Conservation (phyloP, 2,888 invertebrate genomes). For the Mimas tiliae region DNA sequence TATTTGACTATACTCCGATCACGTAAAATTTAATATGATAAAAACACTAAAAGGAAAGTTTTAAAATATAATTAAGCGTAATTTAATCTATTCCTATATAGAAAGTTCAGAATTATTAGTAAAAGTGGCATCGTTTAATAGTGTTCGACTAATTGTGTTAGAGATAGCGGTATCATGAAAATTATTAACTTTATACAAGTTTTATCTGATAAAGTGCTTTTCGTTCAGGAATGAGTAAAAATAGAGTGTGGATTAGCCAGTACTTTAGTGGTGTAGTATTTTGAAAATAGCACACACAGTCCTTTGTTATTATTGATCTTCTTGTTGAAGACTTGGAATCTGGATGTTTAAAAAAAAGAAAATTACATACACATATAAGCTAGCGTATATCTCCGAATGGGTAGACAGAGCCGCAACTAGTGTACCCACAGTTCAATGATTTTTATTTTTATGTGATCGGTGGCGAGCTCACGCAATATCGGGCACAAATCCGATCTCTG, state of each 20-base stretch:
- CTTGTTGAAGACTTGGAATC: background rate
- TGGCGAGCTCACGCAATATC: too few species aligned
- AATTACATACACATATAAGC: too few species aligned
- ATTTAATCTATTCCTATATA: conserved; percentile 17
- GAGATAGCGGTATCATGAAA: conserved; percentile 3
- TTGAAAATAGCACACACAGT: background rate
- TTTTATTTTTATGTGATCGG: too few species aligned
- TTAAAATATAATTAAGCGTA: conserved; percentile 6
- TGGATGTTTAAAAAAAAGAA: background rate
- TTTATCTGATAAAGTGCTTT: conserved; percentile 15
- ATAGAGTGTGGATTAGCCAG: background rate
- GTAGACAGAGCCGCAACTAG: too few species aligned
- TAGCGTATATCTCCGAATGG: too few species aligned
- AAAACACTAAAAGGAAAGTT: conserved; percentile 20
- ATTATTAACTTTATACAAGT: conserved; percentile 27
- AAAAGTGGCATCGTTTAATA: conserved; percentile 17
- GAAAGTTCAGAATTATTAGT: conserved; percentile 22
- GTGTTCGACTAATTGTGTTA: conserved; percentile 19
- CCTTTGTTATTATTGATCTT: too few species aligned
- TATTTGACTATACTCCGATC: background rate
- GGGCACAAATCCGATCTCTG: too few species aligned
- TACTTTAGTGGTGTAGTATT: background rate
- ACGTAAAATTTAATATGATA: background rate
- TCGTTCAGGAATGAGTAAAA: background rate
- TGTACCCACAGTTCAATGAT: too few species aligned